These are phyloP conservation scores for Trimorus sp. DNA, from an alignment of 2,888 invertebrate genomes.

Conservation along the genomic window DNA sequence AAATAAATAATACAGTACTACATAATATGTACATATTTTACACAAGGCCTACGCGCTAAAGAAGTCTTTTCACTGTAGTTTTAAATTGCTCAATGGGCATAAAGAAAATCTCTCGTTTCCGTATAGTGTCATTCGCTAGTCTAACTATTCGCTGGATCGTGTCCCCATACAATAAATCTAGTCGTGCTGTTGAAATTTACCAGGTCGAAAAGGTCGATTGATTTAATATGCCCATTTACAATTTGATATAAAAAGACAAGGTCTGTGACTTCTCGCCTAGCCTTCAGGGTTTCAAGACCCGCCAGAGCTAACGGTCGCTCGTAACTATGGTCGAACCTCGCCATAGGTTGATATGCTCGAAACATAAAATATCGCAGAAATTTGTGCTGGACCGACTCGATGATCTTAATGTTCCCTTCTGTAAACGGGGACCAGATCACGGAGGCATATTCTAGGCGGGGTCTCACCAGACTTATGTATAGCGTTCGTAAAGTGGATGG, in stretches of 20 bases:
- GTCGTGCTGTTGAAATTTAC: no score
- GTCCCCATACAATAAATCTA: no score
- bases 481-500: neutral
- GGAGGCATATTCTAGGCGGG: slow-evolving; percentile 3
- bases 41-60: no score
- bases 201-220: neutral
- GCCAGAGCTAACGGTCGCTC: neutral
- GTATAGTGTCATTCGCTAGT: no score
- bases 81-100: no score
- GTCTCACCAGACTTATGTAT: neutral
- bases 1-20: no score
- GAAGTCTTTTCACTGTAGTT: no score
- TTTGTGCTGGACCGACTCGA: slow-evolving; percentile 1
- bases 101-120: no score
- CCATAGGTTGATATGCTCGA: neutral
- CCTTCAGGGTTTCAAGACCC: neutral
- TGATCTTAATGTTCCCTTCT: neutral
- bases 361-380: slow-evolving; percentile 7
- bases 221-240: neutral
- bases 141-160: no score
- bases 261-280: neutral
- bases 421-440: slow-evolving; percentile 4
- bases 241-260: neutral
- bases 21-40: no score
- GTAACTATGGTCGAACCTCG: neutral